Evolutionary conservation across 2,113 vertebrate species (phyloP).

Genomic region (Cinclus cinclus): DNA sequence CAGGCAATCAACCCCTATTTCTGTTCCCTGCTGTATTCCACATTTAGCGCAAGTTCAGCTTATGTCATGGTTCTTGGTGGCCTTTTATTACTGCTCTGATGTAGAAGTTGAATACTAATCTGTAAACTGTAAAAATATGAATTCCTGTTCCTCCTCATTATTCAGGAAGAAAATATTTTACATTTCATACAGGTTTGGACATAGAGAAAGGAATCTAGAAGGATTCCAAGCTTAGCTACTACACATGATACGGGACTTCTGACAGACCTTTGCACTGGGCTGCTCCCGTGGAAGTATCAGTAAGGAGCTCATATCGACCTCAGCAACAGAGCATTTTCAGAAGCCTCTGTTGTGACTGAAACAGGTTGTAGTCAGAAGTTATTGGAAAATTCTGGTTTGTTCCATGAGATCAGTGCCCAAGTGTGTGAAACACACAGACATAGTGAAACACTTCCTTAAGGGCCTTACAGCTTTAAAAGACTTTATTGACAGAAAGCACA

Average conservation of each 20-base stretch:
- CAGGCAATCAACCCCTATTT: neutral
- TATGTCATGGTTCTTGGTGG: neutral
- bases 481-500: neutral
- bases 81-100: neutral
- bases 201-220: neutral
- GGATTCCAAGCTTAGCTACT: neutral
- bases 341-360: neutral
- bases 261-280: neutral
- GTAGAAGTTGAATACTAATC: neutral
- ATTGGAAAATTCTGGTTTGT: constrained; percentile 12
- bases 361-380: neutral
- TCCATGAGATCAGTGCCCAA: neutral
- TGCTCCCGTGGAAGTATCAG: neutral
- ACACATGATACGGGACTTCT: neutral
- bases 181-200: neutral
- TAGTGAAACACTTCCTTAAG: neutral
- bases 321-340: neutral
- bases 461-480: neutral
- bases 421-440: neutral
- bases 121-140: neutral
- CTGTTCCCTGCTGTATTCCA: neutral
- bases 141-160: neutral
- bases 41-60: neutral
- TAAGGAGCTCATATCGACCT: neutral
- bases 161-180: neutral